Evolutionary conservation across 2,888 invertebrate species (phyloP).

Genomic region (Cantharis rustica): DNA sequence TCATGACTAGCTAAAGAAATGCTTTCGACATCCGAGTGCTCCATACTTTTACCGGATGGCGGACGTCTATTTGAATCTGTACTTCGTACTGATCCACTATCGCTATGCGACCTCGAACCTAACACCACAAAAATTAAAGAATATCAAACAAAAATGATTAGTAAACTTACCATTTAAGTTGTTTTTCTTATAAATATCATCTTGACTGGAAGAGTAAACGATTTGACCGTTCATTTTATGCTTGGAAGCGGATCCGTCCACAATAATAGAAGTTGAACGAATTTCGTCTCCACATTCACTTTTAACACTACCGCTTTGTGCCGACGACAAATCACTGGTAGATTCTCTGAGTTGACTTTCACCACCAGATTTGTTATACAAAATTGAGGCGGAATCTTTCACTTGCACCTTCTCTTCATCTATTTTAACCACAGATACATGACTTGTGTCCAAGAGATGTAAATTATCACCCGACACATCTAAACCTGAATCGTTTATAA

Average conservation of each 20-base stretch:
- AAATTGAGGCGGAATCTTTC: conserved; percentile 66
- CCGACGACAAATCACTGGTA: conserved; percentile 53
- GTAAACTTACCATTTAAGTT: conserved; percentile 22
- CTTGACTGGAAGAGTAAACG: conserved; percentile 46
- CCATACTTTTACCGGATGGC: conserved; percentile 58
- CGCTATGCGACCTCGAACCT: conserved; percentile 69
- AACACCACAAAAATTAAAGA: conserved; percentile 44
- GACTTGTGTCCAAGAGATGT: conserved; percentile 74
- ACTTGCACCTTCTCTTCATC: conserved; percentile 77
- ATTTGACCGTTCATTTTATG: conserved; percentile 59
- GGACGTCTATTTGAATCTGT: conserved; percentile 55
- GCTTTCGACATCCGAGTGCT: conserved; percentile 81
- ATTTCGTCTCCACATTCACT: conserved; percentile 56
- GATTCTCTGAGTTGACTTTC: conserved; percentile 48
- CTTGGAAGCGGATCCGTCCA: conserved; percentile 55
- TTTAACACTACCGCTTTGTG: conserved; percentile 42
- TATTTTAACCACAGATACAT: conserved; percentile 90
- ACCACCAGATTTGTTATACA: conserved; percentile 44
- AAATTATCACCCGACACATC: conserved; percentile 59
- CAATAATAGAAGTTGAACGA: conserved; percentile 56
- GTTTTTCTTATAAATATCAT: conserved; percentile 50
- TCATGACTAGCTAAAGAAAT: conserved; percentile 82
- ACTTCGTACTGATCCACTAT: conserved; percentile 74
- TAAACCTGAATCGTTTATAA: conserved; percentile 69
- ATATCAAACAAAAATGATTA: neutral